Evolutionary conservation across 2,113 vertebrate genomes (phyloP), one percentile per base, ranked within the genome.

Genomic region (Antigone vipio): DNA sequence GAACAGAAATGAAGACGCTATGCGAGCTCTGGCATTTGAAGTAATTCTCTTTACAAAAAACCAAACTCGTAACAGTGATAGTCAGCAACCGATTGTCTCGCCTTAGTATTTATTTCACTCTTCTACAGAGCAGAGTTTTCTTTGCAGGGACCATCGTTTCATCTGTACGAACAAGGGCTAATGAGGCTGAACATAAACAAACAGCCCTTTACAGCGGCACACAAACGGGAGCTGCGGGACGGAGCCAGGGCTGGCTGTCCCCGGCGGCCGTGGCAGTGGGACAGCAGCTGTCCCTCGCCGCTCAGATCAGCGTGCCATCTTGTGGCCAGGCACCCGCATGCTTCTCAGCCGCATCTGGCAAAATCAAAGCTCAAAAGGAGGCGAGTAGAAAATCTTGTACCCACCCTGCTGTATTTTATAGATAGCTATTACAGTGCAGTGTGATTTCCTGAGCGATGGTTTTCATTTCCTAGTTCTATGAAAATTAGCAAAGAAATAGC

Each of bases 161-260:
- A 75, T 45, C 42, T 23, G 55, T 27, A 76, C 66, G 66, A 82
- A 88, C 52, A 76, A 83, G 53, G 66, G 64, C 56, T 76, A 55
- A 82, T 16, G 69, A 89, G 62, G 91, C 89, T 55, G 86, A 91
- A 89, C 68, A 83, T 30, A 86, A 72, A 59, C 69, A 78, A 95
- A 34, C 73, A 92, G 71, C 53, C n/a, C 40, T 38, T 56, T 18
- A 12, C 1, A 64, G 63, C 6, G 3, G 45, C 38, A 83, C 60
- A 34, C 34, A 55, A 71, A n/a, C 0, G 1, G 60, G 47, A 59
- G 35, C 71, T 62, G 73, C 8, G 6, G 69, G n/a, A 9, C 1
- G 3, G 15, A 63, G 60, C 27, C 58, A 44, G 82, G 40, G 47
- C 75, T 35, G 88, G 42, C 71, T 66, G 64, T 58, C 17, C 27